Evolutionary conservation across 2,113 vertebrate genomes (phyloP).

Genomic region (Thomomys bottae): DNA sequence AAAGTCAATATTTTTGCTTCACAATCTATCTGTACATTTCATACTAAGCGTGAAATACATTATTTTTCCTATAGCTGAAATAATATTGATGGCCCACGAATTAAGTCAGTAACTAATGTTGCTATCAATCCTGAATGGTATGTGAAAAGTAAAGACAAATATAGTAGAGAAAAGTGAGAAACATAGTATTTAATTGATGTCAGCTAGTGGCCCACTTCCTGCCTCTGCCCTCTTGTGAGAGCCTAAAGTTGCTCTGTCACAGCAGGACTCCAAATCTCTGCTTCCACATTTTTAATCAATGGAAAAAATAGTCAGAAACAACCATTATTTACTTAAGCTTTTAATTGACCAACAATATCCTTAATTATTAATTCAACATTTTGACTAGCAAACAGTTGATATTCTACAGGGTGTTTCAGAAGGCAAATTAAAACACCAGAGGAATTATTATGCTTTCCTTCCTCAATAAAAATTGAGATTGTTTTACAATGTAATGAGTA

Average conservation of each 20-base stretch:
- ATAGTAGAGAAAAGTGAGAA: background rate
- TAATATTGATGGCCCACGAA: background rate
- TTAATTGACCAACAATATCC: background rate
- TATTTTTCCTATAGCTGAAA: background rate
- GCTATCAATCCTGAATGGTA: slow-evolving; percentile 17
- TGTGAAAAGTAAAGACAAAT: slow-evolving; percentile 40
- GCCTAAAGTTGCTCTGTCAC: background rate
- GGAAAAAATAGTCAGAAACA: background rate
- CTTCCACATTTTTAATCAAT: background rate
- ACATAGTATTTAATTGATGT: slow-evolving; percentile 5
- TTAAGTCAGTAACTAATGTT: slow-evolving; percentile 26
- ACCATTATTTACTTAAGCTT: background rate
- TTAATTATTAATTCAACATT: slow-evolving; percentile 51
- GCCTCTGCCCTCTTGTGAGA: background rate
- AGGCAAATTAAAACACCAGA: slow-evolving; percentile 17
- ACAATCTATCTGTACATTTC: background rate
- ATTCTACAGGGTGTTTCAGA: background rate
- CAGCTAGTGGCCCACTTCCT: no score
- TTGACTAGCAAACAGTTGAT: background rate
- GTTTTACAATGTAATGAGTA: background rate
- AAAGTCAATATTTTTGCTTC: background rate
- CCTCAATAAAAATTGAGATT: background rate
- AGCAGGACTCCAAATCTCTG: background rate
- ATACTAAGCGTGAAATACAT: background rate
- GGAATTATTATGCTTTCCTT: slow-evolving; percentile 1